Conservation (phyloP, 2,113 vertebrate genomes). For the Phocoena sinus region DNA sequence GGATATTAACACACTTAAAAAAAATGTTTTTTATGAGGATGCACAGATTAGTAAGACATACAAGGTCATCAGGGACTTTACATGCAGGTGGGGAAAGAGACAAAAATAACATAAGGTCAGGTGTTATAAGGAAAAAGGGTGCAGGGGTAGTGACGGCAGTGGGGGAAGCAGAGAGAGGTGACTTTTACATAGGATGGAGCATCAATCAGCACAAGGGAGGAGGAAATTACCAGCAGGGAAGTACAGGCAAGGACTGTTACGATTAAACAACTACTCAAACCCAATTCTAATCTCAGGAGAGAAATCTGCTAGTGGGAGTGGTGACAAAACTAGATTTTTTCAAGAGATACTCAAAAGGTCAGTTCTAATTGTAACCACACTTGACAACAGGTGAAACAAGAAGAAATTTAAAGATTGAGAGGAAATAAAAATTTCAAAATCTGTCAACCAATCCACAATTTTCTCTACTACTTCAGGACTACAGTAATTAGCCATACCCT, state of each 20-base stretch:
- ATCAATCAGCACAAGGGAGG: not conserved
- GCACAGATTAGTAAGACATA: not conserved
- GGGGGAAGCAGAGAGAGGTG: not conserved
- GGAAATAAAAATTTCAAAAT: not conserved
- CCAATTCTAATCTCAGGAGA: not conserved
- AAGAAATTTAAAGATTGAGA: conserved; percentile 13
- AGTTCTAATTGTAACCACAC: conserved; percentile 4
- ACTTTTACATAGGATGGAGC: not conserved
- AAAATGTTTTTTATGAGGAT: not conserved
- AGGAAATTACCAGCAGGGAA: not conserved
- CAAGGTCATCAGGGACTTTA: not conserved
- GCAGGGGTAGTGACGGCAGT: not conserved
- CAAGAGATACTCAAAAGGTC: not conserved
- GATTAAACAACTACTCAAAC: not conserved
- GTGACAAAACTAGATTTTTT: conserved; percentile 11
- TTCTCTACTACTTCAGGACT: not conserved
- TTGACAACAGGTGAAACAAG: not conserved
- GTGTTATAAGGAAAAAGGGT: not conserved
- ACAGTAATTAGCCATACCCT: not conserved
- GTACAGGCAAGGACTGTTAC: not conserved
- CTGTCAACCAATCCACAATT: not conserved
- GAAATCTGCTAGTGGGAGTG: not conserved
- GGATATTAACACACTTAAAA: not conserved
- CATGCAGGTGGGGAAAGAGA: not conserved
- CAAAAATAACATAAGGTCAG: not conserved